Evolutionary conservation across 1,140 invertebrate genomes (phyloP), one percentile per base, ranked within the genome.

Genomic region (Drosophila ohnishii): DNA sequence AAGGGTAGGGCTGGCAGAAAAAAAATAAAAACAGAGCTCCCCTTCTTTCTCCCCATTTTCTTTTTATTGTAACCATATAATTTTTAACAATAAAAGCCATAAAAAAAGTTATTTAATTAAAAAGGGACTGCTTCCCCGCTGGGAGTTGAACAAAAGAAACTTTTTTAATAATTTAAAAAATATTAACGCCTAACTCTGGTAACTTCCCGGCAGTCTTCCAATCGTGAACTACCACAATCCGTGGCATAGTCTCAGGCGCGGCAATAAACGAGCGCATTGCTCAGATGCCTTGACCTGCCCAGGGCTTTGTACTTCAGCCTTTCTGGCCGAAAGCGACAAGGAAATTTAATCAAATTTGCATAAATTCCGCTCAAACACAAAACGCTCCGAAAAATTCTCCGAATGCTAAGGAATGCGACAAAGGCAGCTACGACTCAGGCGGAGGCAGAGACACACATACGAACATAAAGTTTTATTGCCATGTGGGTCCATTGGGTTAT

Each of bases 311-410:
- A 42, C 70, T 58, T 57, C 34, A 53, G 53, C 47, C 60, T 40
- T 58, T 51, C 45, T 55, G 51, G 74, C 47, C 48, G 48, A 51
- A 69, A 71, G 56, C 57, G 64, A 61, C 51, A 66, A 67, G 70
- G 71, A 75, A 75, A 75, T 75, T 76, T 84, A 62, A 80, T 80
- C 58, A 63, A 78, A 87, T 87, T 88, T 84, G 67, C 84, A 87
- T 87, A 87, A 87, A 87, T 84, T 84, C 84, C 80, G 72, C 67
- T 88, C 77, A 77, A 74, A 84, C 53, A 78, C 56, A 75, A 80
- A 87, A 87, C 84, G 84, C 67, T 73, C 61, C 34, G 30, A 80
- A 80, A 70, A 71, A 79, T 84, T 79, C 63, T 71, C 56, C 76
- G 53, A 74, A 80, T 87, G 76, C 76, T 74, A 74, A 74, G 66